Base-by-base conservation (phyloP, 2,113 vertebrate genomes). In the Solea senegalensis region DNA sequence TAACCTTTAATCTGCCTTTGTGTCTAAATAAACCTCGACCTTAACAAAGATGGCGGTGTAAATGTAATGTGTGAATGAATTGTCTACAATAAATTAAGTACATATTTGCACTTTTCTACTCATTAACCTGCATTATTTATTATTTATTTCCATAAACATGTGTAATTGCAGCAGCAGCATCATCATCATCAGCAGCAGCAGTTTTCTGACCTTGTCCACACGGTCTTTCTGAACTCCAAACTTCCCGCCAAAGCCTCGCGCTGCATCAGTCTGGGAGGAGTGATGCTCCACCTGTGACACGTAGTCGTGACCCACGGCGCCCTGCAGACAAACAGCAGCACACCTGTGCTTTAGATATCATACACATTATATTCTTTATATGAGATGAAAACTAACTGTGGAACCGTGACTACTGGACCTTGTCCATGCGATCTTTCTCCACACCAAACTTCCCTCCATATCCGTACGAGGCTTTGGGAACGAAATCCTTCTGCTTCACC, bases 401-500 rank as follows among this genome's bases (percentile, higher is more conserved):
- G 34, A 11, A 10, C 8, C 49, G 15, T 21, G 39, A 2, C 12
- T 7, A 46, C 14, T 15, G 14, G 1, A 94, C 92, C 95, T 96
- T 98, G 85, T 99, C 98, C 97, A 99, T 98, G 16, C 97, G 90
- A 82, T 99, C 98, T 21, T 34, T 93, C 90, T 99, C 95, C 39
- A 96, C 96, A 3, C 98, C 97, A 67, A 98, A 99, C 78, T 94
- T 96, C 3, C 98, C 97, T 50, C 98, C 98, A 0, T 99, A 99
- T 16, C 98, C 97, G 2, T 98, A 98, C 0, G 97, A 99, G 0
- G 97, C 96, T 85, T 96, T 96, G 59, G 97, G 96, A 2, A 90
- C 93, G 0, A 94, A 55, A 28, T 98, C 96, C 70, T 95, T 96
- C 90, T 96, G 94, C 93, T 96, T 98, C 87, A 94, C 93, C 61